Percentiles rank a stretch among this genome's conserved stretches.
These are phyloP conservation scores for Sebastes nivosus DNA, from an alignment of 2,797 vertebrate genomes.

Conservation along the genomic window DNA sequence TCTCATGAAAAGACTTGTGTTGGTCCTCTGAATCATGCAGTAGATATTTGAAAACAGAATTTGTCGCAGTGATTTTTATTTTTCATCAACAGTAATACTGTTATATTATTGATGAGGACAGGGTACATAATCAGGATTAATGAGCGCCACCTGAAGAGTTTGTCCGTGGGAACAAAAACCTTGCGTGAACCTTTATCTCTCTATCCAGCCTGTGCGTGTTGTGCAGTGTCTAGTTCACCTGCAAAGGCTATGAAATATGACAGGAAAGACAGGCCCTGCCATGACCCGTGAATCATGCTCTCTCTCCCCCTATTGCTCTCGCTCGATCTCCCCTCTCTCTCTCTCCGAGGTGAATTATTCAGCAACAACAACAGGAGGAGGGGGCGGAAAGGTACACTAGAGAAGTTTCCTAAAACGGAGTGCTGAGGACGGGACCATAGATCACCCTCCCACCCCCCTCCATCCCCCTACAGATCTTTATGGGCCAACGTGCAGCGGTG, in stretches of 20 bases:
- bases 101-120: neutral
- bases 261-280: slow-evolving; percentile 54
- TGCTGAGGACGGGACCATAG: slow-evolving; percentile 42
- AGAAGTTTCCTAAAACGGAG: slow-evolving; percentile 67
- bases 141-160: neutral
- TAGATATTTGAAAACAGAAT: neutral
- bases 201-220: neutral
- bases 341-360: slow-evolving; percentile 63
- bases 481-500: slow-evolving; percentile 25
- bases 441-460: slow-evolving; percentile 22
- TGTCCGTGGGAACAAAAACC: neutral
- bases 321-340: slow-evolving; percentile 5
- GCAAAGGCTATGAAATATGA: slow-evolving; percentile 60
- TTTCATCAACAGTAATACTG: neutral
- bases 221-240: slow-evolving; percentile 32
- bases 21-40: neutral
- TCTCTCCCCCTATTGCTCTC: slow-evolving; percentile 17
- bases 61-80: neutral
- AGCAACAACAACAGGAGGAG: slow-evolving; percentile 27
- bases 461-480: slow-evolving; percentile 28
- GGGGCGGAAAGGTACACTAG: slow-evolving; percentile 47
- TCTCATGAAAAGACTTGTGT: neutral
- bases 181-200: slow-evolving; percentile 9
- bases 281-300: slow-evolving; percentile 69
- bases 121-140: slow-evolving; percentile 4